Evolutionary conservation across 1,140 invertebrate genomes (phyloP).

Genomic region (Zaprionus camerounensis): DNA sequence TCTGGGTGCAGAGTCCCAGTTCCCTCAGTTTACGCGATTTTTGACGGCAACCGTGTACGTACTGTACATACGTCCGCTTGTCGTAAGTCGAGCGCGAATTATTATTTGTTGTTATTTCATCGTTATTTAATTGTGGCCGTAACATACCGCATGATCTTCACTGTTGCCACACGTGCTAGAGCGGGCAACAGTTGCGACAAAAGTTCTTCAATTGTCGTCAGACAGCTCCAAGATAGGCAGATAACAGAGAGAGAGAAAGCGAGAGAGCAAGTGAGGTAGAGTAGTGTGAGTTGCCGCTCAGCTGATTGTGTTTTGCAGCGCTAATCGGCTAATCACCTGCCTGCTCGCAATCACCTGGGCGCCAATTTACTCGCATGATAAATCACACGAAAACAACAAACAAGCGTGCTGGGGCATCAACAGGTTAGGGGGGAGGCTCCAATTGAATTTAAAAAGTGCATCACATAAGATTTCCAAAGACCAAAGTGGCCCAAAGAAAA

Average conservation of each 20-base stretch:
- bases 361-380: constrained; percentile 10
- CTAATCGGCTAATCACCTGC: constrained; percentile 1
- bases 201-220: constrained; percentile 54
- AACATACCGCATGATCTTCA: constrained; percentile 53
- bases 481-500: background rate
- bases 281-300: background rate
- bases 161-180: constrained; percentile 54
- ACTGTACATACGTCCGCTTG: background rate
- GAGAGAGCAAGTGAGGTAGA: background rate
- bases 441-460: constrained; percentile 10
- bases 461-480: background rate
- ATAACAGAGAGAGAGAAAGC: background rate
- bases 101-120: constrained; percentile 11
- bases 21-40: constrained; percentile 26
- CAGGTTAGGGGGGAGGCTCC: background rate
- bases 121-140: constrained; percentile 34
- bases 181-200: constrained; percentile 19
- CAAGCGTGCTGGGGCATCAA: background rate
- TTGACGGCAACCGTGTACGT: background rate
- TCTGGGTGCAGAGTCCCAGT: constrained; percentile 40
- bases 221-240: constrained; percentile 13
- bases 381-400: constrained; percentile 20
- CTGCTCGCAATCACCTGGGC: constrained; percentile 4
- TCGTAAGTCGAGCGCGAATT: constrained; percentile 52
- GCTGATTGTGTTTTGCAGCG: constrained; percentile 1